Conservation (phyloP, 2,113 vertebrate species). For the Paralichthys olivaceus region DNA sequence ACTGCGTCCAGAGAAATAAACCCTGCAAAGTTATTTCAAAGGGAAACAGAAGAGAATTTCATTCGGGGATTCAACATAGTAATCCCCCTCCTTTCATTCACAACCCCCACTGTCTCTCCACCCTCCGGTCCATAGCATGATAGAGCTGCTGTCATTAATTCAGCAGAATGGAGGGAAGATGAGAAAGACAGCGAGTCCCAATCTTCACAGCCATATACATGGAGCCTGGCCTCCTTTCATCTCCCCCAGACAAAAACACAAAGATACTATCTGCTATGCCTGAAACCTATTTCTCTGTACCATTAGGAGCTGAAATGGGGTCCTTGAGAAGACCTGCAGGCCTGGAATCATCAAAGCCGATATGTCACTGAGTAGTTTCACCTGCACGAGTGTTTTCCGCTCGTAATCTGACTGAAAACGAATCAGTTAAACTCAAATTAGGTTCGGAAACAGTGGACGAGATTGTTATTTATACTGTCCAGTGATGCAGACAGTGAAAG, state of each 20-base stretch:
- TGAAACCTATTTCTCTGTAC: conserved; percentile 76
- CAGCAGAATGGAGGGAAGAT: conserved; percentile 68
- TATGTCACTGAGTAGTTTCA: conserved; percentile 41
- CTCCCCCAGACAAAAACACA: conserved; percentile 63
- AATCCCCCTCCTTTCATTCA: conserved; percentile 41
- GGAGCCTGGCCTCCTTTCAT: conserved; percentile 57
- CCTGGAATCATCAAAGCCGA: conserved; percentile 53
- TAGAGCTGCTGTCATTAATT: conserved; percentile 75
- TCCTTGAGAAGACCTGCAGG: conserved; percentile 49
- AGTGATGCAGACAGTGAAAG: not conserved
- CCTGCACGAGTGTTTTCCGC: conserved; percentile 33
- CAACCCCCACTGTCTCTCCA: conserved; percentile 37
- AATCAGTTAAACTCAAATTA: not conserved
- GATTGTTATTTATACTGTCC: not conserved
- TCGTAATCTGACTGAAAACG: conserved; percentile 22
- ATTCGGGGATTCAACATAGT: conserved; percentile 60
- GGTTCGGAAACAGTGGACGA: not conserved
- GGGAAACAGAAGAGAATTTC: conserved; percentile 37
- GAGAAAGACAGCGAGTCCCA: conserved; percentile 58
- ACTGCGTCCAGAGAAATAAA: conserved; percentile 16
- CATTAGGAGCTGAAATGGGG: conserved; percentile 72
- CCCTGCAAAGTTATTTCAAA: conserved; percentile 31
- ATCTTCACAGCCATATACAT: conserved; percentile 61
- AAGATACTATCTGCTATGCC: conserved; percentile 71
- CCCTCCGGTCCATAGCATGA: conserved; percentile 54